Base-by-base conservation (phyloP, 2,797 vertebrate genomes). In the Trematomus bernacchii region DNA sequence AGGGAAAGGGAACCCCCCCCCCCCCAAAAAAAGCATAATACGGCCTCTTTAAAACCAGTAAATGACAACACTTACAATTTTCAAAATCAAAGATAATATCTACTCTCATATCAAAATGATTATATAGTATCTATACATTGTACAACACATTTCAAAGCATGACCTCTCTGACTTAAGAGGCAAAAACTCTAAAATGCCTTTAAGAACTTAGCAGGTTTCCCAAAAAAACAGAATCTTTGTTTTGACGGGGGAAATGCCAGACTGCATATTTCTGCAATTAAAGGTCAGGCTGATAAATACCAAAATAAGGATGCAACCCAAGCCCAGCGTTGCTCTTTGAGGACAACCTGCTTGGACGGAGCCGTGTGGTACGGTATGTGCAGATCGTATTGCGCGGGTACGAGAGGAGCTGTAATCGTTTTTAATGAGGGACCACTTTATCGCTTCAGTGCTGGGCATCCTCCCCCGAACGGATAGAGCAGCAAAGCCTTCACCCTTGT, bases 391-490 rank as follows among this genome's bases (percentile, higher is more conserved):
- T 91, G 88, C 80, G 52, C 73, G 65, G 84, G 83, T 87, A 89
- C 58, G 71, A 89, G 87, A 90, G 82, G 77, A 86, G 80, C 89
- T 86, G 89, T 89, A 91, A 93, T 91, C 76, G 76, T 87, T 93
- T 94, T 93, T 94, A 95, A 94, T 93, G 91, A 94, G 91, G 84
- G 86, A 83, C 80, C 84, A 87, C 83, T 89, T 93, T 93, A 93
- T 93, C 91, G 79, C 89, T 85, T 80, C 86, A 79, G 84, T 73
- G 85, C 90, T 85, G 91, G 85, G 85, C 87, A 78, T 88, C 92
- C 91, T 91, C 91, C 92, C 89, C 83, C 77, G 58, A 80, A 89
- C 62, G 80, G 87, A 90, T 79, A 77, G 85, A 82, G 84, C 87
- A 82, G 91, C 86, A 81, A 81, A 90, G 85, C 90, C 87, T 89